Percentiles rank a stretch among this genome's conserved stretches.
Conservation (phyloP, 2,888 invertebrate species). For the Habroteleia sp. region DNA sequence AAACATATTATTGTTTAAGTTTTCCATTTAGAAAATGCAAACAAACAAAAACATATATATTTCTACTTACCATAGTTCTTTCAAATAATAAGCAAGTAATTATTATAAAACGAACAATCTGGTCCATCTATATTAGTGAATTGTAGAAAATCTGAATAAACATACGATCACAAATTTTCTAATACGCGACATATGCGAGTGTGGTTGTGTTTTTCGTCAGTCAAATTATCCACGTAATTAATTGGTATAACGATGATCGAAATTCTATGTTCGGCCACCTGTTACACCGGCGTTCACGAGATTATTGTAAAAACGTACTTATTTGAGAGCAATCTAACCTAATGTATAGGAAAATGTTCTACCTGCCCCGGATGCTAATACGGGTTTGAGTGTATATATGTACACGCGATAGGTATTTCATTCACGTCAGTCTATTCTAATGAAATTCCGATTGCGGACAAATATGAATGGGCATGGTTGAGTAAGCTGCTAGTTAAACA, state of each 20-base stretch:
- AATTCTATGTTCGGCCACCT: constrained; percentile 35
- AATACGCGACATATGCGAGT: too few species aligned
- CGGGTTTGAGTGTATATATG: constrained; percentile 7
- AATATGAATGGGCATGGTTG: constrained; percentile 39
- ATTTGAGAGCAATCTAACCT: constrained; percentile 19
- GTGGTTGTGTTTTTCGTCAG: constrained; percentile 16
- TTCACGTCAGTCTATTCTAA: constrained; percentile 43
- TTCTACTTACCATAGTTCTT: too few species aligned
- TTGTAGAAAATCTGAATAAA: too few species aligned
- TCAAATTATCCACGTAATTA: constrained; percentile 16
- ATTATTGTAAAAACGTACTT: constrained; percentile 24
- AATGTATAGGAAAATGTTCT: constrained; percentile 19
- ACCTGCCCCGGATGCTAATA: constrained; percentile 9
- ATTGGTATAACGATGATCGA: constrained; percentile 23
- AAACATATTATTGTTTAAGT: too few species aligned
- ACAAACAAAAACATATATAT: too few species aligned
- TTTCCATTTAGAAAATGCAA: too few species aligned
- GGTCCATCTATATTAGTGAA: too few species aligned
- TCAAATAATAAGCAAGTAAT: too few species aligned
- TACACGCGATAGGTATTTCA: constrained; percentile 42
- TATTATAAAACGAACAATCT: too few species aligned
- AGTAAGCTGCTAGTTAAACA: constrained; percentile 34
- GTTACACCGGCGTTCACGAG: constrained; percentile 12
- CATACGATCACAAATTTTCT: too few species aligned
- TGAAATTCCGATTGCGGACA: constrained; percentile 53